Evolutionary conservation across 1,140 invertebrate genomes (phyloP), one percentile per base, ranked within the genome.

Genomic region (Sweltsa coloradensis): DNA sequence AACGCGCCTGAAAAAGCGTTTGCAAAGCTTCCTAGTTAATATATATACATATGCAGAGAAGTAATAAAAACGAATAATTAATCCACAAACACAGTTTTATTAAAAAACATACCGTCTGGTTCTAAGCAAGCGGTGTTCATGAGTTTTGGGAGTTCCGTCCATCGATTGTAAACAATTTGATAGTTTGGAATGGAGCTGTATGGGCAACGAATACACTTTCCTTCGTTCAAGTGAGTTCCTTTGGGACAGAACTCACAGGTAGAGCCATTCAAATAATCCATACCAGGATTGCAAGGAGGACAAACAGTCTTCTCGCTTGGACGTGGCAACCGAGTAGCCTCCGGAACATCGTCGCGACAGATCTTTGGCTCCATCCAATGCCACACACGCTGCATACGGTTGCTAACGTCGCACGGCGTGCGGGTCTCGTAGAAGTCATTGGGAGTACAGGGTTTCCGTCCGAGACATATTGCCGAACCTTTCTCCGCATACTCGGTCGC

Each of bases 241-340:
- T 5, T 50, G 18, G 58, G 59, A 62, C 69, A 73, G 53, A 64
- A 66, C 34, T 57, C 58, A 57, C 63, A 73, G 13, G 49, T 55
- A 45, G 56, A 55, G 16, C 48, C 55, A 46, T 61, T 61, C 9
- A 55, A 53, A 47, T 64, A 63, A 26, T 70, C 62, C 66, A 74
- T 75, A 29, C 76, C 75, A 11, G 72, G 67, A 53, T 73, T 76
- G 55, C 76, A 78, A 2, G 70, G 67, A 0, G 71, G 70, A 56
- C 74, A 77, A 3, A 58, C 54, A 41, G 57, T 56, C 3, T 55
- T 47, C 13, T 55, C 47, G 1, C 57, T 60, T 19, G 61, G 54
- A 3, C 57, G 49, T 5, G 72, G 73, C 0, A 75, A 56, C 1
- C 57, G 45, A 3, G 60, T 65, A 0, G 70, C 60, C 1, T 53